Evolutionary conservation across 2,797 vertebrate species (phyloP), one percentile per base, ranked within the genome.

Genomic region (Crocodylus rhombifer): DNA sequence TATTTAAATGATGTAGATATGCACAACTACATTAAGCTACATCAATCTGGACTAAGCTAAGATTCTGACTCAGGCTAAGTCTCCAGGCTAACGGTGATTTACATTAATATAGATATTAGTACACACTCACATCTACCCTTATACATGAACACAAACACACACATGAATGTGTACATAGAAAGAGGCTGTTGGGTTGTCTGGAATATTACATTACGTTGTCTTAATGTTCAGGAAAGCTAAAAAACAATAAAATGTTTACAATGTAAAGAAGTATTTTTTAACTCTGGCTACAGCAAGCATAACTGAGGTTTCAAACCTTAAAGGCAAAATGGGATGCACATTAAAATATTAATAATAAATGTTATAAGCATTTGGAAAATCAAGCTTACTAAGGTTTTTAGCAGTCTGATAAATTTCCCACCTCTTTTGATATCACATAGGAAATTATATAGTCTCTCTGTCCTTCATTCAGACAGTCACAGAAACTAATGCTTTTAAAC

Each of bases 371-470:
- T 28, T 67, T 78, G 26, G 10, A 92, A 90, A 78, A 71, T 36
- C 33, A 42, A 6, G 36, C 6, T 55, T 80, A 18, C 14, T 67
- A 81, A 80, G 62, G n/a, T 92, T 89, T 65, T 93, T 92, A 85
- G 78, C 60, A 89, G 75, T 5, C 69, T 71, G 2, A 15, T 81
- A 77, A 94, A 79, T 89, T 95, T 12, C 3, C 56, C 86, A 81
- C 65, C 51, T 14, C 28, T 79, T 93, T 79, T 58, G 51, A 25
- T 89, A 77, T 77, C 51, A 78, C 65, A 36, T 10, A 57, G 56
- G 76, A 95, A 95, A 91, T 77, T 74, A 17, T 30, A 88, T 20
- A 77, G 93, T 95, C 92, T 88, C 84, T 90, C 14, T 90, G 76
- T 55, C 80, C 89, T 93, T 92, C 87, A 83, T n/a, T 56, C 18